Evolutionary conservation across 2,113 vertebrate genomes (phyloP).

Genomic region (Cololabis saira): DNA sequence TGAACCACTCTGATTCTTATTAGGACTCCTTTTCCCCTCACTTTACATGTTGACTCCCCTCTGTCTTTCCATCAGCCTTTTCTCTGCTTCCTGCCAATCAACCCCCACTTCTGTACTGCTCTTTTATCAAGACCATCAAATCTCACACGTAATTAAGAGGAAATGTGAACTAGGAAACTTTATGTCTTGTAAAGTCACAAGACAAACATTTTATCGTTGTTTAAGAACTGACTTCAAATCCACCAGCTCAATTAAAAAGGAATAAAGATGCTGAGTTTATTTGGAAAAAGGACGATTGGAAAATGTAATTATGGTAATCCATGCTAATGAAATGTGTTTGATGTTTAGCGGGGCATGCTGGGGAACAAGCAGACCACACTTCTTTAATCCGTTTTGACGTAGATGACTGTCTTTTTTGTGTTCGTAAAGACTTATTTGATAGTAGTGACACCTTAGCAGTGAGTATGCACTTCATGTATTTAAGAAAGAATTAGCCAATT

Average conservation of each 20-base stretch:
- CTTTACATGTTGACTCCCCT: constrained; percentile 35
- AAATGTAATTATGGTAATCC: constrained; percentile 76
- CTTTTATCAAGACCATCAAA: constrained; percentile 78
- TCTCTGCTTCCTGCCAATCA: constrained; percentile 42
- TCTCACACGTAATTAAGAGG: constrained; percentile 80
- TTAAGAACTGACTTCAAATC: constrained; percentile 81
- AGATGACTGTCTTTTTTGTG: constrained; percentile 26
- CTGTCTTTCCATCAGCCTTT: constrained; percentile 52
- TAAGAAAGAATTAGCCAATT: background rate
- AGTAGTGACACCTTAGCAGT: background rate
- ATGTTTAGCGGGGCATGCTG: constrained; percentile 61
- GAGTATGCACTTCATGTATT: background rate
- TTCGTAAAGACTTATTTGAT: constrained; percentile 10
- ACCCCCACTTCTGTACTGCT: constrained; percentile 17
- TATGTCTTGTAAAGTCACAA: constrained; percentile 77
- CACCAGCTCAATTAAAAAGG: constrained; percentile 76
- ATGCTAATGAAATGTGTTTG: constrained; percentile 70
- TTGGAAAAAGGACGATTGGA: constrained; percentile 79
- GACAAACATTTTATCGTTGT: constrained; percentile 77
- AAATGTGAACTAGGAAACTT: constrained; percentile 74
- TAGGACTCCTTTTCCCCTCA: constrained; percentile 28
- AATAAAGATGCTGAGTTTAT: constrained; percentile 74
- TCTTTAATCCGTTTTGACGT: constrained; percentile 48
- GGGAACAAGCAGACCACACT: constrained; percentile 26
- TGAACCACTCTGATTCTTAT: constrained; percentile 67